Evolutionary conservation across 2,113 vertebrate species (phyloP).

Genomic region (Montifringilla adamsi): DNA sequence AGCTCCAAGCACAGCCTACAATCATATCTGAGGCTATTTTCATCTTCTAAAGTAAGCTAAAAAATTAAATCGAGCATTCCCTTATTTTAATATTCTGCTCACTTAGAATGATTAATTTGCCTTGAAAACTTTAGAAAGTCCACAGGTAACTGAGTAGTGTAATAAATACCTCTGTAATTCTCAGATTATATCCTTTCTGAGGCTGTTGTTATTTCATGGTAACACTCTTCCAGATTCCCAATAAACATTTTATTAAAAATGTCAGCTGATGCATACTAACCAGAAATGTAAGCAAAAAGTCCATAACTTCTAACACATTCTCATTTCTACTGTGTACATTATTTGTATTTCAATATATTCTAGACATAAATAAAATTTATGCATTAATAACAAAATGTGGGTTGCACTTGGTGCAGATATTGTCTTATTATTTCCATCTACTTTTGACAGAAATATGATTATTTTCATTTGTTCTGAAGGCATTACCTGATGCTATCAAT

Average conservation of each 20-base stretch:
- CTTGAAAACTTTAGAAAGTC: neutral
- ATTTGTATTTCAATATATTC: neutral
- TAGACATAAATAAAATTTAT: neutral
- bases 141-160: neutral
- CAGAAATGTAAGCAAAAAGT: neutral
- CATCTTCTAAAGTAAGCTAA: neutral
- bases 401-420: neutral
- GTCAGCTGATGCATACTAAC: neutral
- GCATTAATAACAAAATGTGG: neutral
- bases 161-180: slow-evolving; percentile 11
- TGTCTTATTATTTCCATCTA: neutral
- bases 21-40: neutral
- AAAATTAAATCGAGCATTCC: slow-evolving; percentile 25
- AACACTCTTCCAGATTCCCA: neutral
- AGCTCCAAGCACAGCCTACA: neutral
- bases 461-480: slow-evolving; percentile 46
- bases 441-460: slow-evolving; percentile 1
- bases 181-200: neutral
- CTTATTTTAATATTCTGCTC: neutral
- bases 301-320: neutral
- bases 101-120: neutral
- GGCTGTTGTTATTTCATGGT: neutral
- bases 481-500: slow-evolving; percentile 19
- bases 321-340: neutral
- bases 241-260: neutral